Evolutionary conservation across 2,113 vertebrate genomes (phyloP).

Genomic region (Pomatorhinus ruficollis): DNA sequence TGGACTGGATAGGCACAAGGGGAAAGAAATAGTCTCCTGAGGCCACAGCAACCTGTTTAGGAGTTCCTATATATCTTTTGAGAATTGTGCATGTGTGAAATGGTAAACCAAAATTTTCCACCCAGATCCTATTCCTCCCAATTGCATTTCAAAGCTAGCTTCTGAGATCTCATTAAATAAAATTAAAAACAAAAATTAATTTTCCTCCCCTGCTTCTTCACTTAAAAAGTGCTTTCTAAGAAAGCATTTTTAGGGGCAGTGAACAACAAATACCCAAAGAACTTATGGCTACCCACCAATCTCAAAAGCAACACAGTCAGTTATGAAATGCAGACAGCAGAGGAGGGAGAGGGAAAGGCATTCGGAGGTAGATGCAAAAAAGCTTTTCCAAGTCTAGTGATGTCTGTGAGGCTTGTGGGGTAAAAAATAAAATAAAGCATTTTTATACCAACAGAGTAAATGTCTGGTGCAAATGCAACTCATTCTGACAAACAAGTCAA

Average conservation of each 20-base stretch:
- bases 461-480: background rate
- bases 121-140: background rate
- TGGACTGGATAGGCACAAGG: background rate
- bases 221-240: background rate
- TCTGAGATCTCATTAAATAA: background rate
- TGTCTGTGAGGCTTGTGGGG: background rate
- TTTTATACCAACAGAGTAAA: background rate
- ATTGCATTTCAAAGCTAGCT: background rate
- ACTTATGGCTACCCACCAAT: background rate
- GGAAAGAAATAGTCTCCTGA: background rate
- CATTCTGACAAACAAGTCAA: background rate
- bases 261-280: background rate
- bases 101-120: background rate
- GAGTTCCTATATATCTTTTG: background rate
- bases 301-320: background rate
- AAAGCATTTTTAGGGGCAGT: background rate
- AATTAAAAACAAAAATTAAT: background rate
- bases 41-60: background rate
- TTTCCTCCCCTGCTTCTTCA: background rate
- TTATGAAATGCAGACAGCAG: background rate
- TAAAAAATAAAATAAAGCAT: background rate
- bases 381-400: background rate
- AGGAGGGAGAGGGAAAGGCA: background rate
- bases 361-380: fast-evolving
- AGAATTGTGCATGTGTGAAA: background rate